Evolutionary conservation across 2,888 invertebrate species (phyloP), one percentile per base, ranked within the genome.

Genomic region (Urechis unicinctus): DNA sequence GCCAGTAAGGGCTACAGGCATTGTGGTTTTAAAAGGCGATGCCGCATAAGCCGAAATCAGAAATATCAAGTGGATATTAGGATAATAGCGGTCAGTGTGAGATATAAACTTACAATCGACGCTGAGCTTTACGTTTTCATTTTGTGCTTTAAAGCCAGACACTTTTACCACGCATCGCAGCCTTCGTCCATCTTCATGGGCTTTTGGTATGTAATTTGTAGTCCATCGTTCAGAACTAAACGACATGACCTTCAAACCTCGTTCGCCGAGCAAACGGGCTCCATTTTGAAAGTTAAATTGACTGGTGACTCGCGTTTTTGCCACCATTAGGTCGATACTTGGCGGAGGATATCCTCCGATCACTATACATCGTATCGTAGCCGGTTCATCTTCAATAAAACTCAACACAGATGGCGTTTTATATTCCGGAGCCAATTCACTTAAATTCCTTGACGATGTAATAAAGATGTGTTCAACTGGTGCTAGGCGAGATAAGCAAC

Each of bases 191-290:
- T 56, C 46, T 44, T 52, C 41, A 22, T 31, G 25, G 17, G 47
- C 43, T 13, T 36, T 30, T 17, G 47, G 31, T 17, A 25, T 21
- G 17, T 26, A 46, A 21, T 24, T 28, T 9, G 43, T 36, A 26
- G 43, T 45, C 46, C 42, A 54, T 4, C 45, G 26, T 31, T 57
- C 50, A 6, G 53, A 51, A 17, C 13, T 36, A 48, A 41, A 57
- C 6, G 50, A 44, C 28, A 57, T 50, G 22, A 42, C 13, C 17
- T 47, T 30, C 57, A 57, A 42, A n/a, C 57, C 57, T 31, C 29
- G n/a, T 17, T 17, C 25, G 2, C 53, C 53, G 47, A 31, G 45
- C 43, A 57, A 29, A 1, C 30, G 24, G 6, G 51, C 47, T 2
- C 45, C 36, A 24, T 56, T 36, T 6, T 46, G 44, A 24, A 30